These are phyloP conservation scores for Watsonalla binaria DNA, from an alignment of 2,888 invertebrate species.

Conservation along the genomic window DNA sequence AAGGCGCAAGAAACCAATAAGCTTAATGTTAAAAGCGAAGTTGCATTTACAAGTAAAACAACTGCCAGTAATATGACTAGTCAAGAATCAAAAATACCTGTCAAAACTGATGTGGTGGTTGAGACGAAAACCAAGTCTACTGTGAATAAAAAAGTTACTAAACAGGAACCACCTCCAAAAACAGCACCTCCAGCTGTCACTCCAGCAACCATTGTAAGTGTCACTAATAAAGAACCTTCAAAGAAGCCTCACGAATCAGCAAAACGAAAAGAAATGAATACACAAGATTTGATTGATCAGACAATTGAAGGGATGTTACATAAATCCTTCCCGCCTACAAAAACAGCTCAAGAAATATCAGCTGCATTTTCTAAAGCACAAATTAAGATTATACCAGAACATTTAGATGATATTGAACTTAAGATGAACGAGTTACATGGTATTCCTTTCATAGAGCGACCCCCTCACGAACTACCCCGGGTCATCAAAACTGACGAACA, in stretches of 20 bases:
- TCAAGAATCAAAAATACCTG: conserved; percentile 22
- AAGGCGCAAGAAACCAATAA: conserved; percentile 51
- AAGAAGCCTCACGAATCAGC: conserved; percentile 1
- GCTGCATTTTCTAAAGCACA: not conserved
- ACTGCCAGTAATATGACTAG: conserved; percentile 3
- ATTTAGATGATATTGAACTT: conserved; percentile 64
- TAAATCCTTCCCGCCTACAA: conserved; percentile 39
- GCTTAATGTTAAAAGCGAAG: conserved; percentile 43
- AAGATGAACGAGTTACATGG: conserved; percentile 73
- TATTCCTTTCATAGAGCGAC: conserved; percentile 59
- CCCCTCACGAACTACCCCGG: conserved; percentile 51
- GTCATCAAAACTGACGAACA: conserved; percentile 26
- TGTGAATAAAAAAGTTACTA: conserved; percentile 12
- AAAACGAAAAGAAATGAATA: conserved; percentile 49
- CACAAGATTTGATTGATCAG: conserved; percentile 65
- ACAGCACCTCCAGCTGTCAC: conserved; percentile 8
- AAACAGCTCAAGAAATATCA: conserved; percentile 29
- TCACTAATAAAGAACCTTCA: conserved; percentile 26
- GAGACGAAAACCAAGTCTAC: conserved; percentile 18
- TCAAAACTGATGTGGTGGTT: conserved; percentile 23
- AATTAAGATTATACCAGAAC: not conserved
- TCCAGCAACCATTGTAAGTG: conserved; percentile 4
- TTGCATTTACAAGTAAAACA: conserved; percentile 48
- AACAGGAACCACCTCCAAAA: conserved; percentile 17
- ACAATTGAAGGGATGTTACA: conserved; percentile 68